Evolutionary conservation across 2,113 vertebrate species (phyloP), one percentile per base, ranked within the genome.

Genomic region (Aegotheles bennettii): DNA sequence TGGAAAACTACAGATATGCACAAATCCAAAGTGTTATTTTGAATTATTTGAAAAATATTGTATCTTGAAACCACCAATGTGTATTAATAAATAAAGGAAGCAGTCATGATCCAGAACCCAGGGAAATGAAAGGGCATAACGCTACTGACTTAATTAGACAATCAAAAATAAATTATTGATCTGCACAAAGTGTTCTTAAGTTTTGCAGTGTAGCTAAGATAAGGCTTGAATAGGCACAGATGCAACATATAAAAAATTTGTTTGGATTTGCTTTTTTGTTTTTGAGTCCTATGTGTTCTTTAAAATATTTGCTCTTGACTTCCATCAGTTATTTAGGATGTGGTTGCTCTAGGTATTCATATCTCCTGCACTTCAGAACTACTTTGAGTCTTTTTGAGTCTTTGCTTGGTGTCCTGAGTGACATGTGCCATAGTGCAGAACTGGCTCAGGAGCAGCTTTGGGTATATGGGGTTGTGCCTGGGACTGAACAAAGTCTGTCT

Each of bases 381-480:
- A 10, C 18, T 15, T 26, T 4, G 31, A 40, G 6, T 5, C 50
- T 19, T 76, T 25, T 23, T 73, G 57, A 48, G 36, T 38, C 28
- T 80, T 63, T 70, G 26, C 54, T 61, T 25, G 6, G 50, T 25
- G 43, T 43, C 31, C 40, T 8, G 17, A 29, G 36, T 28, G 67
- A 19, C 2, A 0, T 8, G 36, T 57, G 13, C 11, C 45, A 31
- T 13, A 15, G 25, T 2, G 14, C 26, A 33, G 61, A 35, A 36
- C 16, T 51, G 74, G 5, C 21, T 40, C 16, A 10, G 61, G n/a
- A 80, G 45, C 24, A 81, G 50, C 36, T 45, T 35, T 68, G 63
- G 48, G 8, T 8, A 0, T 1, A 6, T 33, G 11, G 17, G 7
- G 4, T 23, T 80, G 53, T 43, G 6, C 9, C 15, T 38, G 17